Evolutionary conservation across 2,888 invertebrate genomes (phyloP).

Genomic region (Diadromus collaris): DNA sequence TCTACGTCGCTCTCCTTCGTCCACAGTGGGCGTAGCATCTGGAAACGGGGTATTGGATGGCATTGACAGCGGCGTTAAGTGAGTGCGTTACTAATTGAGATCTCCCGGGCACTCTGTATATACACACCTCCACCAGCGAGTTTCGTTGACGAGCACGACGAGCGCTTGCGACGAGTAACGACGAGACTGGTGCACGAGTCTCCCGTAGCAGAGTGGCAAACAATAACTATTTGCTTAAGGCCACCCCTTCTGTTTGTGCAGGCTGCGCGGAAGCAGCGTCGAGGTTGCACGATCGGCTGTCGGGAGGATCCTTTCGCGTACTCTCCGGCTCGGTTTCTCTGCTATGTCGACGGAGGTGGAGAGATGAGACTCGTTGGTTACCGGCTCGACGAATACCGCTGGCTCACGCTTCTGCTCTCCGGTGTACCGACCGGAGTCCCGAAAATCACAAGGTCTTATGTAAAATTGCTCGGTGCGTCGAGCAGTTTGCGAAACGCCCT

Average conservation of each 20-base stretch:
- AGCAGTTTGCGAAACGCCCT: too few relatives aligned
- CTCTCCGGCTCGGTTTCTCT: conserved; percentile 20
- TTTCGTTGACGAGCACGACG: conserved; percentile 53
- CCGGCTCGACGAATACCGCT: conserved; percentile 33
- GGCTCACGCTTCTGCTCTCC: conserved; percentile 14
- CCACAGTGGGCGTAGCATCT: conserved; percentile 42
- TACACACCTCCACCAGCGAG: conserved; percentile 53
- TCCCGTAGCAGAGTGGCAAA: conserved; percentile 67
- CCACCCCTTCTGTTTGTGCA: conserved; percentile 78
- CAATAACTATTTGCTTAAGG: conserved; percentile 78
- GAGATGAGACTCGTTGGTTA: conserved; percentile 34
- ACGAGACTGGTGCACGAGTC: conserved; percentile 32
- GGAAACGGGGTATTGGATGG: conserved; percentile 62
- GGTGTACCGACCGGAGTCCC: background rate
- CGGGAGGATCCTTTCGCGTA: conserved; percentile 43
- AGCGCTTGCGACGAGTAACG: conserved; percentile 26
- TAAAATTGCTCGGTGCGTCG: too few relatives aligned
- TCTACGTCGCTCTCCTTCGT: background rate
- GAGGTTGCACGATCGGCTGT: conserved; percentile 53
- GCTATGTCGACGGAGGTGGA: conserved; percentile 18
- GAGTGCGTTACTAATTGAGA: conserved; percentile 75
- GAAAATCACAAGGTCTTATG: background rate
- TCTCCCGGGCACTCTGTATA: conserved; percentile 62
- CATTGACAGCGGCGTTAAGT: conserved; percentile 72
- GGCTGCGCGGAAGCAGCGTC: conserved; percentile 68